A percentile compares a stretch with the other conserved stretches of the same genome.
These are phyloP conservation scores for Lagocephalus sceleratus DNA, from an alignment of 2,797 vertebrate species.

Conservation along the genomic window DNA sequence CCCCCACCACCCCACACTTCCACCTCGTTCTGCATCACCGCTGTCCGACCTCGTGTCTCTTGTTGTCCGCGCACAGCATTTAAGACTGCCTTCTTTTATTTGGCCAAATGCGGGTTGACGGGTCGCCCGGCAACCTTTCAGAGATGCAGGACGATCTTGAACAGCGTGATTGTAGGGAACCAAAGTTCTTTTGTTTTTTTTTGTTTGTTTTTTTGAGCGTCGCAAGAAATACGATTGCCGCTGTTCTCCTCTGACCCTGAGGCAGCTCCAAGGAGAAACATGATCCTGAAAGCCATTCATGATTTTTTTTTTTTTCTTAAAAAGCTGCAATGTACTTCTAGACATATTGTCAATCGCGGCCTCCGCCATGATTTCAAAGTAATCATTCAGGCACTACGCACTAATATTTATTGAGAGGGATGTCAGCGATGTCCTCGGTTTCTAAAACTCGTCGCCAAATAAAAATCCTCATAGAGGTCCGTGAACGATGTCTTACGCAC, in stretches of 20 bases:
- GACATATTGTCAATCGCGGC: too few relatives aligned
- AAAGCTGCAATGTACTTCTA: too few relatives aligned
- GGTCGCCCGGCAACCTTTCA: conserved; percentile 7
- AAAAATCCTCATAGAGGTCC: conserved; percentile 23
- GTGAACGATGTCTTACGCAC: conserved; percentile 30
- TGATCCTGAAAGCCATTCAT: conserved; percentile 23
- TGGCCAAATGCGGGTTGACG: conserved; percentile 47
- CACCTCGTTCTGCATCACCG: conserved; percentile 27
- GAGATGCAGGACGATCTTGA: conserved; percentile 5
- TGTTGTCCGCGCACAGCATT: conserved; percentile 36
- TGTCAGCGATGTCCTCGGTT: conserved; percentile 22
- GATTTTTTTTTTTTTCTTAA: too few relatives aligned
- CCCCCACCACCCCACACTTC: conserved; percentile 4
- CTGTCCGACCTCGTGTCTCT: conserved; percentile 22
- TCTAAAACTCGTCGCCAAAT: conserved; percentile 42
- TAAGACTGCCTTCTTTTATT: conserved; percentile 48
- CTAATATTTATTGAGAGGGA: conserved; percentile 23
- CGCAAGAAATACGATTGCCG: too few relatives aligned
- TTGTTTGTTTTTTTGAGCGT: too few relatives aligned
- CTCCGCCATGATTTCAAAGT: conserved; percentile 1
- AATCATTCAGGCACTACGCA: conserved; percentile 18
- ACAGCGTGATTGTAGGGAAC: conserved; percentile 19
- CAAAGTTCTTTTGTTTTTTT: conserved; percentile 24
- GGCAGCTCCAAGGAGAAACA: not conserved
- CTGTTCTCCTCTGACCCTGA: too few relatives aligned